These are phyloP conservation scores for Thecophora atra DNA, from an alignment of 2,888 invertebrate genomes.

Conservation along the genomic window DNA sequence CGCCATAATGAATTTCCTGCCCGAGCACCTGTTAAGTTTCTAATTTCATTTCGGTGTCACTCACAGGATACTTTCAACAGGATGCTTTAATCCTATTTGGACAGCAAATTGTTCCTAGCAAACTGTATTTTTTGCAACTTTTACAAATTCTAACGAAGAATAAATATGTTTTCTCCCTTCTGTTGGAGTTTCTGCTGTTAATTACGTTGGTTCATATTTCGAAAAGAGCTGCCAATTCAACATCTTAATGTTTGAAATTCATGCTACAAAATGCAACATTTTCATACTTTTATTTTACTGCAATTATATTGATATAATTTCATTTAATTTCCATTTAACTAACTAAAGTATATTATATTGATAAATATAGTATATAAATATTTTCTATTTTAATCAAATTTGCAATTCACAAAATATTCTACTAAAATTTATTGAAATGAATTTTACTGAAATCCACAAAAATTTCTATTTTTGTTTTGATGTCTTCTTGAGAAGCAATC, in stretches of 20 bases:
- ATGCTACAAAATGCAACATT: not conserved
- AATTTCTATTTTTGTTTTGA: too few species aligned
- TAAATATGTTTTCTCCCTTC: not conserved
- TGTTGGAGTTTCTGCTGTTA: not conserved
- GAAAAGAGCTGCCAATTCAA: not conserved
- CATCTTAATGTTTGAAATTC: not conserved
- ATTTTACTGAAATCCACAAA: too few species aligned
- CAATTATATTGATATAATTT: too few species aligned
- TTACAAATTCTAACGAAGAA: not conserved
- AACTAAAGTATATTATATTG: too few species aligned
- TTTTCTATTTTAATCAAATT: too few species aligned
- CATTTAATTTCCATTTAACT: too few species aligned
- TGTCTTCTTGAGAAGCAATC: too few species aligned
- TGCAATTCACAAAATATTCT: too few species aligned
- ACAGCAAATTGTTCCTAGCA: not conserved
- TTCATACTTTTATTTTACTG: too few species aligned
- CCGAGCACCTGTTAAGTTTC: constrained; percentile 27
- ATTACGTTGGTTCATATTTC: not conserved
- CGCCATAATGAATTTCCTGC: constrained; percentile 25
- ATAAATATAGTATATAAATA: too few species aligned
- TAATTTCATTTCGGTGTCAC: constrained; percentile 35
- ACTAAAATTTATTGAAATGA: too few species aligned
- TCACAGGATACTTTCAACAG: constrained; percentile 20
- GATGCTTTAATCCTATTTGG: constrained; percentile 28
- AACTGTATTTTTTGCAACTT: not conserved